These are phyloP conservation scores for Tuta absoluta DNA, from an alignment of 2,888 invertebrate species.

Conservation along the genomic window DNA sequence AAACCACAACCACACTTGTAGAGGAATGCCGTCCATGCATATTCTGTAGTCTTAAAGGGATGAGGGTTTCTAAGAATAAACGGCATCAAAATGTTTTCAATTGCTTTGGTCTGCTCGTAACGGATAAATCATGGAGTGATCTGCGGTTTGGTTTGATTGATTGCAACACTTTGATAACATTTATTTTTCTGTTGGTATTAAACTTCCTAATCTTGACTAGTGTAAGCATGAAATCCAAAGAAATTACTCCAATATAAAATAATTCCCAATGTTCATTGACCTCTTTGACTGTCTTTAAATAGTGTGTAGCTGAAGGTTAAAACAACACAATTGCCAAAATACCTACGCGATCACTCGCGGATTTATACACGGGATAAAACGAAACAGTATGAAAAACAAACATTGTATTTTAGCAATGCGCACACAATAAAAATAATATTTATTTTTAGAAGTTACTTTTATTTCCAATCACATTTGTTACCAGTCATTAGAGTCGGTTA, in stretches of 20 bases:
- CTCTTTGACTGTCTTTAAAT: conserved; percentile 40
- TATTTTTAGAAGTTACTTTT: too few species aligned
- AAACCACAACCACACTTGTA: conserved; percentile 9
- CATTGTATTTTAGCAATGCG: not conserved
- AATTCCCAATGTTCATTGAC: conserved; percentile 43
- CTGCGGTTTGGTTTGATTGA: not conserved
- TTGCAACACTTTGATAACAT: not conserved
- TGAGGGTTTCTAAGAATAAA: conserved; percentile 23
- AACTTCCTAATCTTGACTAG: not conserved
- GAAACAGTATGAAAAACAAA: not conserved
- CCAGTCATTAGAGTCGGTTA: too few species aligned
- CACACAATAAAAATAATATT: too few species aligned
- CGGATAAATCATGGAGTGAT: not conserved
- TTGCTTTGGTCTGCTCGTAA: not conserved
- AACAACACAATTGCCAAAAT: conserved; percentile 37
- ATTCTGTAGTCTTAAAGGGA: conserved; percentile 10
- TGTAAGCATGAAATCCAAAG: not conserved
- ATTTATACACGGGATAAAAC: not conserved
- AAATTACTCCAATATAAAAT: conserved; percentile 24
- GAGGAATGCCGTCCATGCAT: conserved; percentile 11
- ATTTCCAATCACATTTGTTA: too few species aligned
- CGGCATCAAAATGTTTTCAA: not conserved
- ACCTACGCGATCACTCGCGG: conserved; percentile 13
- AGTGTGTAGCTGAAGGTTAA: conserved; percentile 34
- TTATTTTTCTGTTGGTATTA: not conserved